phyloP scores from a whole-genome alignment of 2,888 invertebrate species.

The Drosophila multiciliata region DNA sequence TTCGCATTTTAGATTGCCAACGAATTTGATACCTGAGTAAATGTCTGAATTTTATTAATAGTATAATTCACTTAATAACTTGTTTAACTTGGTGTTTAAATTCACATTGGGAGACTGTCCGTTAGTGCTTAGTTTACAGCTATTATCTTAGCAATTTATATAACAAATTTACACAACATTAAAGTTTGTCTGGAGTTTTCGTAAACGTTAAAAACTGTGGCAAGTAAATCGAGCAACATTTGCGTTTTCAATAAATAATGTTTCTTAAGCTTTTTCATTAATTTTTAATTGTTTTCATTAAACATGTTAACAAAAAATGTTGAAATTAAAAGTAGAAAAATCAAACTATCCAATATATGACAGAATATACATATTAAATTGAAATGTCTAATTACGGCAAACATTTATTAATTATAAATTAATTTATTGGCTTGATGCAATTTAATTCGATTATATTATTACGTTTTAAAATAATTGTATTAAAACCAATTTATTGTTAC shows the following conservation, averaged over 20 bases:
- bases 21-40: slow-evolving; percentile 19
- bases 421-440: background rate
- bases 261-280: background rate
- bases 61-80: slow-evolving; percentile 23
- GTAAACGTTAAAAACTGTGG: background rate
- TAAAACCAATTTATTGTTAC: background rate
- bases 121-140: background rate
- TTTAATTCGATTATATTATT: background rate
- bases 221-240: background rate
- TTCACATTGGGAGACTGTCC: background rate
- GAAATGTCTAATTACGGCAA: background rate
- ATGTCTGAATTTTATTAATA: slow-evolving; percentile 28
- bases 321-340: background rate
- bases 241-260: background rate
- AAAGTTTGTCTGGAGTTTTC: background rate
- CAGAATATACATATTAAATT: background rate
- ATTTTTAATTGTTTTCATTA: too few relatives aligned
- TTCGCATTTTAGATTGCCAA: slow-evolving; percentile 34
- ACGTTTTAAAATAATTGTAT: background rate
- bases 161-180: background rate
- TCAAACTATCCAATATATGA: background rate
- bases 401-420: background rate
- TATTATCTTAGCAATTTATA: background rate
- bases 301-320: background rate
- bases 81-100: background rate